Evolutionary conservation across 2,113 vertebrate genomes (phyloP), one percentile per base, ranked within the genome.

Genomic region (Sakesphorus luctuosus): DNA sequence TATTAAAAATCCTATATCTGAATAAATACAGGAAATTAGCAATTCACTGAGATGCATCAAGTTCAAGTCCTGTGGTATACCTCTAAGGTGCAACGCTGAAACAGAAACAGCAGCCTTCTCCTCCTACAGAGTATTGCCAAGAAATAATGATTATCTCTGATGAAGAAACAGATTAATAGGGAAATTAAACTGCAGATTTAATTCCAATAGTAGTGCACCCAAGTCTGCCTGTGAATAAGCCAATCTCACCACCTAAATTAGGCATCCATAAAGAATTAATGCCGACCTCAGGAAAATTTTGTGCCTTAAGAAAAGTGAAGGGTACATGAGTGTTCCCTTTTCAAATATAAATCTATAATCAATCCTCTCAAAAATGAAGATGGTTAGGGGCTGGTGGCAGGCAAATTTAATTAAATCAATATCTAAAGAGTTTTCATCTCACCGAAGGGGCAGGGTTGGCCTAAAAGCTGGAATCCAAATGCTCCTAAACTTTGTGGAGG

Each of bases 151-250:
- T 75, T 90, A 14, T 72, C 52, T 89, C 62, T 86, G 74, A 89
- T 73, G 69, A 89, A 96, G 88, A 90, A 96, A 93, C 49, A 89
- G 84, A 93, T 95, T 96, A 95, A 82, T 82, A 87, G 18, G 62
- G 36, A 93, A 94, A 94, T 92, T 75, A 92, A 96, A 92, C 44
- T 84, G 58, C 36, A 93, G 88, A 72, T 79, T 74, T 87, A 53
- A 93, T 78, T 94, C 90, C 93, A 94, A 81, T 18, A 89, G 73
- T 23, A 66, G 44, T 2, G 5, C 76, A 82, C 40, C 61, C 62
- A 52, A 72, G 9, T 66, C 63, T 85, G 35, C 35, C 40, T 24
- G 2, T 50, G 88, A 96, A 76, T 87, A 96, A 94, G 73, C 80
- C 66, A 93, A 87, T 92, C 67, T 84, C 59, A 76, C 69, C 49